These are phyloP conservation scores for Odobenus rosmarus DNA, from an alignment of 2,113 vertebrate genomes.

Conservation along the genomic window DNA sequence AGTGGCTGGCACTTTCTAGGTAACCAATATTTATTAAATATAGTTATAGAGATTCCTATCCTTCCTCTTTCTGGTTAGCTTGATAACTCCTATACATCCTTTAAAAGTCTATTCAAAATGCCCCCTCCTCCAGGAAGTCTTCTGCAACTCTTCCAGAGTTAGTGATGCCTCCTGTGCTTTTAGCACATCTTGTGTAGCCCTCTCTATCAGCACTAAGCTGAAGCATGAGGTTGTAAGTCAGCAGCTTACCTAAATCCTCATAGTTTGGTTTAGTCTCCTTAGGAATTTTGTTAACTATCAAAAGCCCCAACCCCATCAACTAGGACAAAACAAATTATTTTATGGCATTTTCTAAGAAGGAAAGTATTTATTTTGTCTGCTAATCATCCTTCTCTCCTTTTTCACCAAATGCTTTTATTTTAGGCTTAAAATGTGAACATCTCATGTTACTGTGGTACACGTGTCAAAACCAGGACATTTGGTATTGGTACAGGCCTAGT, in stretches of 20 bases:
- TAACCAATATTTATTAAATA: not conserved
- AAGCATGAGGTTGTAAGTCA: not conserved
- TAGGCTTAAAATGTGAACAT: not conserved
- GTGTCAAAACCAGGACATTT: not conserved
- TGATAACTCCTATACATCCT: not conserved
- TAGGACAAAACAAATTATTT: not conserved
- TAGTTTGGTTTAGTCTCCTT: not conserved
- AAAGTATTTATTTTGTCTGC: not conserved
- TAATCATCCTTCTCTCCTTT: not conserved
- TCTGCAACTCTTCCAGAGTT: not conserved
- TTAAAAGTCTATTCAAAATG: not conserved
- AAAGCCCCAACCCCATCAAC: not conserved
- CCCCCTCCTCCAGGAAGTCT: not conserved
- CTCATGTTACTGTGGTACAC: rapidly evolving
- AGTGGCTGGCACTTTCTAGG: not conserved
- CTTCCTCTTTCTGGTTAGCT: not conserved
- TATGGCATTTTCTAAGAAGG: not conserved
- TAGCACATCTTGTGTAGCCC: not conserved
- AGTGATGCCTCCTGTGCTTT: not conserved
- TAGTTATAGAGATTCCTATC: not conserved
- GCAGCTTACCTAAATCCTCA: not conserved
- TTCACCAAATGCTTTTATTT: not conserved
- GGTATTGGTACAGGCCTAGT: not conserved
- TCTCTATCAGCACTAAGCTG: not conserved
- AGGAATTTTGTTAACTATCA: not conserved